phyloP scores from a whole-genome alignment of 2,113 vertebrate genomes.

The Ammospiza nelsoni region DNA sequence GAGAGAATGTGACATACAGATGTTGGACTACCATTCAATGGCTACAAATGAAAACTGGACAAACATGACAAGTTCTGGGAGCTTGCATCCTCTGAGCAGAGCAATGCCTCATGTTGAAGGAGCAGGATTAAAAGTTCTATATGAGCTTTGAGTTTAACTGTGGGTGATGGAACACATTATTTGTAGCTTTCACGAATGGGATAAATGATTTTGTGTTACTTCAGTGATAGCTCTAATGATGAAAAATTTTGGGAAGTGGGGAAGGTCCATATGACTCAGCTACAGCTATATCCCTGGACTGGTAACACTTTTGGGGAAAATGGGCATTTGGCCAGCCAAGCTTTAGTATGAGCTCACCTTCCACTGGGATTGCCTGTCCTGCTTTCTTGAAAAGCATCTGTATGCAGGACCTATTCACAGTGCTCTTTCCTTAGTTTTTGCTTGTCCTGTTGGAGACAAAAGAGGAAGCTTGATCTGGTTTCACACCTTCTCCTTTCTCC shows the following conservation, averaged over 20 bases:
- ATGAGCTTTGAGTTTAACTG: background rate
- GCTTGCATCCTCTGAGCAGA: background rate
- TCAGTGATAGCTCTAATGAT: constrained; percentile 7
- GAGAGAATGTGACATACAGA: background rate
- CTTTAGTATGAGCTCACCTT: constrained; percentile 54
- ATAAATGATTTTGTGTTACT: background rate
- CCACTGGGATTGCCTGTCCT: constrained; percentile 31
- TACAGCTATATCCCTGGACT: constrained; percentile 17
- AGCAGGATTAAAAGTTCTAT: background rate
- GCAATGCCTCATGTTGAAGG: background rate
- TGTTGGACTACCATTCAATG: background rate
- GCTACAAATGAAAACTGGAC: background rate
- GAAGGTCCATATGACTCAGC: background rate
- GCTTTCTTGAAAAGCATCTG: constrained; percentile 46
- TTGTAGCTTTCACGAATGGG: background rate
- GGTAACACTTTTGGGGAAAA: constrained; percentile 36
- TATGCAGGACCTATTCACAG: background rate
- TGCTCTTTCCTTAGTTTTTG: constrained; percentile 2
- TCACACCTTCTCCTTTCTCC: constrained; percentile 68
- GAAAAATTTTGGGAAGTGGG: constrained; percentile 6
- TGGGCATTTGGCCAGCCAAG: background rate
- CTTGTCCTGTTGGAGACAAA: constrained; percentile 43
- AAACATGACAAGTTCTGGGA: background rate
- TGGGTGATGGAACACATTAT: background rate
- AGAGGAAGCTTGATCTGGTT: constrained; percentile 38